Conservation (phyloP, 2,888 invertebrate genomes). For the Nipponacmea schrenckii region DNA sequence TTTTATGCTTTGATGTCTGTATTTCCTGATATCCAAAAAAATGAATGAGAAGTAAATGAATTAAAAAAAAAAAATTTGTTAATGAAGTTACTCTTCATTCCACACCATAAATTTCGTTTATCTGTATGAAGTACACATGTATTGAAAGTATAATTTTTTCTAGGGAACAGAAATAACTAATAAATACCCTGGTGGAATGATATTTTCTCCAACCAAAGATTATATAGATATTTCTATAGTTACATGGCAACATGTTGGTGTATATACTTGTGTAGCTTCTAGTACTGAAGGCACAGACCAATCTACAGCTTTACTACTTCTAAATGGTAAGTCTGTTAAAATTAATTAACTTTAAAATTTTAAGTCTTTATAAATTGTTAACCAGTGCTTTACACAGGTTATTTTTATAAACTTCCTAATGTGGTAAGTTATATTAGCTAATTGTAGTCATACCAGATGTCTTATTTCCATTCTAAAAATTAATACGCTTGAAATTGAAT, state of each 20-base stretch:
- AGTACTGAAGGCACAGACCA: slow-evolving; percentile 41
- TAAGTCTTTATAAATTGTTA: neutral
- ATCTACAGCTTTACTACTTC: slow-evolving; percentile 34
- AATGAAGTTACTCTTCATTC: no score
- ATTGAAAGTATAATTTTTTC: neutral
- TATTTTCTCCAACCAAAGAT: slow-evolving; percentile 9
- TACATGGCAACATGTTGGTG: slow-evolving; percentile 49
- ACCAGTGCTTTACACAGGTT: neutral
- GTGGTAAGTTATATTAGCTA: neutral
- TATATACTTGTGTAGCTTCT: slow-evolving; percentile 51
- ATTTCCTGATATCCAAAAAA: neutral
- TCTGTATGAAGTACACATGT: neutral
- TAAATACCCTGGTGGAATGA: neutral
- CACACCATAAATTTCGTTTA: no score
- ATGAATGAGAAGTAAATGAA: no score
- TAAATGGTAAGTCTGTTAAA: slow-evolving; percentile 42
- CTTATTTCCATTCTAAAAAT: neutral
- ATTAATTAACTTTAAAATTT: neutral
- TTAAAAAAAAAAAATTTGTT: no score
- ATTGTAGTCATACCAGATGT: neutral
- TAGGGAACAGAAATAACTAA: neutral
- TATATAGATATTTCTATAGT: slow-evolving; percentile 28
- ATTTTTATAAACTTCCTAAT: neutral
- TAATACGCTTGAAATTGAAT: no score
- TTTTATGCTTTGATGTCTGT: neutral